Conservation (phyloP, 1,140 invertebrate species). For the Musca domestica region DNA sequence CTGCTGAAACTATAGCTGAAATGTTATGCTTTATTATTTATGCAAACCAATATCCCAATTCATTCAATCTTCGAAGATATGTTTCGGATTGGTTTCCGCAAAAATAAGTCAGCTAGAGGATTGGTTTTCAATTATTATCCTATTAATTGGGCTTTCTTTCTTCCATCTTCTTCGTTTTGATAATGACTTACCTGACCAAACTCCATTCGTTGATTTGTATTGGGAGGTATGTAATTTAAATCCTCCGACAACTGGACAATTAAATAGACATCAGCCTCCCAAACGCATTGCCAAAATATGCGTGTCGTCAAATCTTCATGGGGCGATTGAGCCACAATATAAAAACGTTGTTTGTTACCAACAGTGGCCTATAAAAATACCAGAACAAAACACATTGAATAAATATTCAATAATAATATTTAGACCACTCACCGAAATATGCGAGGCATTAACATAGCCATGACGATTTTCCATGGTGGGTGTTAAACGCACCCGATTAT, state of each 20-base stretch:
- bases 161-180: not conserved
- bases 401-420: no score
- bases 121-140: no score
- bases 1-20: no score
- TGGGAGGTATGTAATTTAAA: conserved; percentile 61
- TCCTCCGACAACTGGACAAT: conserved; percentile 72
- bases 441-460: conserved; percentile 89
- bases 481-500: conserved; percentile 75
- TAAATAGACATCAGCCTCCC: conserved; percentile 78
- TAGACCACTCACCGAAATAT: conserved; percentile 71
- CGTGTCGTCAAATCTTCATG: conserved; percentile 44
- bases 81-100: no score
- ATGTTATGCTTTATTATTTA: no score
- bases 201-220: conserved; percentile 55
- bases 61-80: no score
- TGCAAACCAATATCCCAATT: no score
- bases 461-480: conserved; percentile 75
- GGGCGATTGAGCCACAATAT: conserved; percentile 80
- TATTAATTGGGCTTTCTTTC: not conserved
- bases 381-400: conserved; percentile 55
- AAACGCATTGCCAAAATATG: conserved; percentile 84
- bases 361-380: conserved; percentile 62
- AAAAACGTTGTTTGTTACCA: conserved; percentile 73
- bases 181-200: conserved; percentile 57
- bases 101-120: no score